Conservation (phyloP, 2,113 vertebrate genomes). For the Chlorodrepanis virens region DNA sequence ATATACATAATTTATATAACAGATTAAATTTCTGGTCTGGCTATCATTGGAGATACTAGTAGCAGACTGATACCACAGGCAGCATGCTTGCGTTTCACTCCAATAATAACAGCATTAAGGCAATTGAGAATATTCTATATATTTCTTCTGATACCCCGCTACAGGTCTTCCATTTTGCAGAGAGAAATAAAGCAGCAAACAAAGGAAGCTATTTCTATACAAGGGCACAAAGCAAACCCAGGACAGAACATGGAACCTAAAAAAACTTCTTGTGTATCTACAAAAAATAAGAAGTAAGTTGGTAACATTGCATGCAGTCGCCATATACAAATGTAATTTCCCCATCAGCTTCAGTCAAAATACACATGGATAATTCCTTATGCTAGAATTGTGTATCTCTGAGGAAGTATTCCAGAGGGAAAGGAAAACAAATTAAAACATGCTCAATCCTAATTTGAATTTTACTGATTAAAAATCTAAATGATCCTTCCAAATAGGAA, state of each 20-base stretch:
- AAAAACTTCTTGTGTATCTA: not conserved
- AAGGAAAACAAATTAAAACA: not conserved
- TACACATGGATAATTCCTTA: not conserved
- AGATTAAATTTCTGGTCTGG: not conserved
- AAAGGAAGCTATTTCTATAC: not conserved
- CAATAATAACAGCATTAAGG: not conserved
- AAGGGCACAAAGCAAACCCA: not conserved
- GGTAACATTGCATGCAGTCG: not conserved
- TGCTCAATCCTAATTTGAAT: not conserved
- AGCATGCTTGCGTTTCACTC: not conserved
- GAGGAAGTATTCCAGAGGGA: not conserved
- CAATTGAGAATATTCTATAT: not conserved
- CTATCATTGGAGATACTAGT: not conserved
- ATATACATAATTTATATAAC: not conserved
- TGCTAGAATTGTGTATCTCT: not conserved
- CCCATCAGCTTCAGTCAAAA: not conserved
- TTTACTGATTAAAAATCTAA: constrained; percentile 15
- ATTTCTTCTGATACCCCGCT: not conserved
- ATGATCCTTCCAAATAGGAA: not conserved
- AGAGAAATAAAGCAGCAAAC: not conserved
- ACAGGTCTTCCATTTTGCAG: not conserved
- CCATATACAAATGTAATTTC: not conserved
- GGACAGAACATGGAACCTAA: not conserved
- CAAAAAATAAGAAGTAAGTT: not conserved
- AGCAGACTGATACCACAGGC: not conserved